Base-by-base conservation (phyloP, 2,888 invertebrate species). In the Cepaea hortensis region DNA sequence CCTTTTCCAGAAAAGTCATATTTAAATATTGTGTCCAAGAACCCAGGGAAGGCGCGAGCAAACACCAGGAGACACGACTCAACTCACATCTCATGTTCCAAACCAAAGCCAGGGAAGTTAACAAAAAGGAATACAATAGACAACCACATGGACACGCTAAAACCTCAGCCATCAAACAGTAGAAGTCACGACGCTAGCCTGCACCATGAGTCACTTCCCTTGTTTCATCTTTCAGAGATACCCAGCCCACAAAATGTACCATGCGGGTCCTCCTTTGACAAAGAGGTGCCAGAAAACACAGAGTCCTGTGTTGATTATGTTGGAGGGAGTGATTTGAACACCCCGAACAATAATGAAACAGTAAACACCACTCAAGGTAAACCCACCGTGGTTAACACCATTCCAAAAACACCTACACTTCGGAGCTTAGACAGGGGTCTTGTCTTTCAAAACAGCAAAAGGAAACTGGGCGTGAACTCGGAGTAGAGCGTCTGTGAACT, bases 381-480 rank as follows among this genome's bases (percentile, higher is more conserved):
- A 18, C 7, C 18, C 3, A 15, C 6, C 5, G 46, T 15, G 3
- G 3, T 11, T 9, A 73, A 55, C 73, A 4, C 4, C 23, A 23
- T 20, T 11, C n/a, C 9, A 15, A 35, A 35, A n/a, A 65, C 76
- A 0, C 65, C 75, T 18, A 46, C 3, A 18, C 46, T 84, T 15
- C 62, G 65, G 35, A 35, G 55, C 46, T 7, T 79, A 3, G 23
- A 79, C 73, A 68, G 23, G 15, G 61, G 35, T 11, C 55, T 80
- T 55, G 72, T 80, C 15, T 85, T 80, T 62, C 80, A 85, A 7
- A 76, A 55, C n/a, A 68, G 15, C 6, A 79, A 50, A 18, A 65
- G 50, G 55, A 85, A 85, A 85, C 20, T 76, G 13, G 84, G n/a
- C 62, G 11, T 65, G 18, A 76, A 84, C 23, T 76, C 46, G 23